These are phyloP conservation scores for Drosophila jambulina DNA, from an alignment of 1,140 invertebrate species.

Conservation along the genomic window DNA sequence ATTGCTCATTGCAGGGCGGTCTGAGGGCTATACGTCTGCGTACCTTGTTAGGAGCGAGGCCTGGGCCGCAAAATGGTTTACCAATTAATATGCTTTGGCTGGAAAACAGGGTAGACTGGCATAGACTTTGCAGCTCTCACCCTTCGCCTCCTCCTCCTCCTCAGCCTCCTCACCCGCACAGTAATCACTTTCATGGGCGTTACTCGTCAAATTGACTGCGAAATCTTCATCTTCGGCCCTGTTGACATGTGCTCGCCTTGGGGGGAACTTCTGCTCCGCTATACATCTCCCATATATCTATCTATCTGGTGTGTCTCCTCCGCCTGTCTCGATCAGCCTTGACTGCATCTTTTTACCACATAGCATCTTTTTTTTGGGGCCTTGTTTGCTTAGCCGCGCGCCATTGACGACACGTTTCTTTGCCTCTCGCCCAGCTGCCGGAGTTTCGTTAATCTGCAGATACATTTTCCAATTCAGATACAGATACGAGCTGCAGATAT, in stretches of 20 bases:
- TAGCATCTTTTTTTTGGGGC: constrained; percentile 36
- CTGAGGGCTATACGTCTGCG: constrained; percentile 28
- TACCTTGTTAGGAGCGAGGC: constrained; percentile 55
- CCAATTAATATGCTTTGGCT: constrained; percentile 67
- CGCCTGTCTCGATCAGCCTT: constrained; percentile 24
- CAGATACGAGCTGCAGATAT: constrained; percentile 3
- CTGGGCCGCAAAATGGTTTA: constrained; percentile 49
- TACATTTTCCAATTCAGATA: constrained; percentile 23
- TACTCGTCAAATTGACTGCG: constrained; percentile 76
- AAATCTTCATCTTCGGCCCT: constrained; percentile 62
- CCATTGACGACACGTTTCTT: constrained; percentile 64
- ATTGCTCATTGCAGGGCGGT: constrained; percentile 71
- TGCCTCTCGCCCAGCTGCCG: constrained; percentile 39
- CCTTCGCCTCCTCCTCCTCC: neutral
- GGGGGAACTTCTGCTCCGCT: neutral
- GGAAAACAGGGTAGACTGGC: constrained; percentile 24
- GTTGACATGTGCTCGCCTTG: constrained; percentile 52
- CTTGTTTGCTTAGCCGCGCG: constrained; percentile 69
- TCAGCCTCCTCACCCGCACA: constrained; percentile 28
- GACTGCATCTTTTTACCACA: constrained; percentile 59
- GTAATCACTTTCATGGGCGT: constrained; percentile 71
- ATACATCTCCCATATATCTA: neutral
- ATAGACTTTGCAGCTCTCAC: neutral
- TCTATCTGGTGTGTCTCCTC: neutral
- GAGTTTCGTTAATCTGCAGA: constrained; percentile 53